phyloP scores from a whole-genome alignment of 1,140 invertebrate species.

The Aplysia californica region DNA sequence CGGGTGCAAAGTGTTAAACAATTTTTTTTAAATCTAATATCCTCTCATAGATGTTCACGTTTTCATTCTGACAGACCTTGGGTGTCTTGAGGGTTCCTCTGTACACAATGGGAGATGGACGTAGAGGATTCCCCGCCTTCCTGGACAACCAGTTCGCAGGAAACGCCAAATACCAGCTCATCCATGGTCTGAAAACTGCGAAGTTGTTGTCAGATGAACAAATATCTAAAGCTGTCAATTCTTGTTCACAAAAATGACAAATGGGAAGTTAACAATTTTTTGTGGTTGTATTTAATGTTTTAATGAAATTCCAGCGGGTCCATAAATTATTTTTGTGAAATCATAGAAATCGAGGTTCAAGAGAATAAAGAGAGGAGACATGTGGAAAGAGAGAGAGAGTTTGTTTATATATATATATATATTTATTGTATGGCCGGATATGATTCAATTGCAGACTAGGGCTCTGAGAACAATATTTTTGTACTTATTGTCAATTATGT shows the following conservation, averaged over 20 bases:
- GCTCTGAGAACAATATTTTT: too few species aligned
- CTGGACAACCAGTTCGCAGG: slow-evolving; percentile 71
- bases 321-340: too few species aligned
- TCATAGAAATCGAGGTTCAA: neutral
- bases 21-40: too few species aligned
- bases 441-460: too few species aligned
- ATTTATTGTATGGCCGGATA: too few species aligned
- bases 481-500: too few species aligned
- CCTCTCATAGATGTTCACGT: too few species aligned
- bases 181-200: slow-evolving; percentile 47
- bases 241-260: too few species aligned
- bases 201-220: slow-evolving; percentile 49
- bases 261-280: neutral
- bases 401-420: too few species aligned
- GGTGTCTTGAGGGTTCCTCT: slow-evolving; percentile 70
- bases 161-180: slow-evolving; percentile 68
- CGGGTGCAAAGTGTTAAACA: too few species aligned
- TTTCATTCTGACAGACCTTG: slow-evolving; percentile 63
- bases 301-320: too few species aligned
- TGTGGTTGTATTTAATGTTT: neutral
- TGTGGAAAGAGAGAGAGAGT: too few species aligned
- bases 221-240: slow-evolving; percentile 40
- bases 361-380: neutral
- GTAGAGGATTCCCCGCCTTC: slow-evolving; percentile 71
- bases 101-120: slow-evolving; percentile 71